Evolutionary conservation across 2,797 vertebrate genomes (phyloP).

Genomic region (Onychomys torridus): DNA sequence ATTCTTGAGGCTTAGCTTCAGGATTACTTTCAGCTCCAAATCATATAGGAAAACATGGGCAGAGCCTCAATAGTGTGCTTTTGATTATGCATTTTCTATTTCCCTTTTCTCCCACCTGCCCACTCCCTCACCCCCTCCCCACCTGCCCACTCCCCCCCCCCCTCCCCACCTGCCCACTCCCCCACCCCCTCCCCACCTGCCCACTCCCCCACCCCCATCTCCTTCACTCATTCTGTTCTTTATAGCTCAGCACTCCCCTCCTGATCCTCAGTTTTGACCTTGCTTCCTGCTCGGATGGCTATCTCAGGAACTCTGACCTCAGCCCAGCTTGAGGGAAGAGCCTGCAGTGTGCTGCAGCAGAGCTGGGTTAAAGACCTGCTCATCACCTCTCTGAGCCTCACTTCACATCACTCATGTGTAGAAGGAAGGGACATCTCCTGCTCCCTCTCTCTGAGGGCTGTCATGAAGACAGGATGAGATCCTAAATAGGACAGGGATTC

Average conservation of each 20-base stretch:
- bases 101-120: too few relatives aligned
- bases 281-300: neutral
- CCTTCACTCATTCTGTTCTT: neutral
- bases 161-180: too few relatives aligned
- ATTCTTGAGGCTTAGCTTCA: neutral
- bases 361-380: neutral
- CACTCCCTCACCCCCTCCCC: too few relatives aligned
- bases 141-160: too few relatives aligned
- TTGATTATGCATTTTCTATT: neutral
- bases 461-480: neutral
- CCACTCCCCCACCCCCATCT: neutral
- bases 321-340: neutral
- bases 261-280: neutral
- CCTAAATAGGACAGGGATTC: neutral
- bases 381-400: neutral
- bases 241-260: neutral
- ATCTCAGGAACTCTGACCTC: neutral
- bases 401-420: neutral
- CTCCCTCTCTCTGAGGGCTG: neutral
- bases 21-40: neutral
- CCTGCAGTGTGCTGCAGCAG: neutral
- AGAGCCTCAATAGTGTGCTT: neutral
- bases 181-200: too few relatives aligned
- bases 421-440: neutral
- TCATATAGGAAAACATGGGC: neutral